Base-by-base conservation (phyloP, 2,797 vertebrate genomes). In the Thripadectes ignobilis region DNA sequence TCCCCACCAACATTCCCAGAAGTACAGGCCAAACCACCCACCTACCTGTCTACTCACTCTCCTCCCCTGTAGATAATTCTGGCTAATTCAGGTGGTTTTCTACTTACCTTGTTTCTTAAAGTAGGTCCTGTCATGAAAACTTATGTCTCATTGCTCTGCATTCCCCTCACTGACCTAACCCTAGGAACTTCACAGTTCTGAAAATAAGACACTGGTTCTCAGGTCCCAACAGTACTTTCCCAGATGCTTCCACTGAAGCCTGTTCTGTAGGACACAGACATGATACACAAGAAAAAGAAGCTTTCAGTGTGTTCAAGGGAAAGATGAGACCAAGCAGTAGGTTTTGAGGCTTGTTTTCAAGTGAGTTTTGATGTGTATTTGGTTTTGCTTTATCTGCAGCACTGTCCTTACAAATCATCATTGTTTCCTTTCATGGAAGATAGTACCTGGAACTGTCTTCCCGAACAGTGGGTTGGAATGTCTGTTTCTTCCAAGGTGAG, bases 391-490 rank as follows among this genome's bases (percentile, higher is more conserved):
- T 51, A 43, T 45, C 59, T 83, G 68, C 45, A 96, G 54, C 61
- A 87, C 68, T 51, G 48, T 67, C 39, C 34, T 67, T 90, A 82
- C 63, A 95, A 77, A 85, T n/a, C 88, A 84, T 69, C 86, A 91
- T 66, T 86, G 51, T 62, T 92, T 91, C 67, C 23, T 85, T 85
- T 81, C n/a, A 49, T 24, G 32, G 72, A 62, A 86, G 82, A 71
- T 20, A n/a, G 27, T 5, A 2, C 4, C 30, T 49, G 58, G 68
- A 81, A 88, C 12, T 43, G 36, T 66, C 29, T 57, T 85, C 51
- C 36, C 26, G 27, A 57, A 58, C 14, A 30, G 12, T 20, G 14
- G 23, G 26, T 24, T 75, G 63, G 82, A 90, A 41, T 30, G 29
- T 13, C 39, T 48, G 9, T 49, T 88, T 79, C 46, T 49, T 71